A percentile compares a stretch with the other conserved stretches of the same genome.
These are phyloP conservation scores for Corythornis madagascariensis DNA, from an alignment of 2,113 vertebrate genomes.

Conservation along the genomic window DNA sequence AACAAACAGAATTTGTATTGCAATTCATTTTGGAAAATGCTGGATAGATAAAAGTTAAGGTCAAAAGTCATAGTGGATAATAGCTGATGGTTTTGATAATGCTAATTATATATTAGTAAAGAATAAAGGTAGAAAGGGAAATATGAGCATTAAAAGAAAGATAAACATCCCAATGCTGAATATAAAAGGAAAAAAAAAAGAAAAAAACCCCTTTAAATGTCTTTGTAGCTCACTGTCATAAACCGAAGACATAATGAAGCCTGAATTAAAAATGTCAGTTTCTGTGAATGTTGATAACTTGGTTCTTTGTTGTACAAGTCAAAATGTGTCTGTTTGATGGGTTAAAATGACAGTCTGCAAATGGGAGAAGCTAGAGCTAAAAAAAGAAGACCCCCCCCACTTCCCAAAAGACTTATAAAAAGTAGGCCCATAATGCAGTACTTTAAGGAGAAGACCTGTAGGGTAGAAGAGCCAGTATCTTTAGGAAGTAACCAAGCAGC, in stretches of 20 bases:
- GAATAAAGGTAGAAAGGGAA: conserved; percentile 85
- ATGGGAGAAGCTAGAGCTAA: conserved; percentile 78
- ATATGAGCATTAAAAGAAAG: conserved; percentile 80
- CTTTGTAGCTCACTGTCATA: conserved; percentile 82
- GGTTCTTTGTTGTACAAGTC: conserved; percentile 86
- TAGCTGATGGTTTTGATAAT: conserved; percentile 83
- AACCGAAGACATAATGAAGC: conserved; percentile 81
- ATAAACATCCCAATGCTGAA: conserved; percentile 79
- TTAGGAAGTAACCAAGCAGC: conserved; percentile 95
- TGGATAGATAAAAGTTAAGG: conserved; percentile 71
- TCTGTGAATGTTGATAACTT: conserved; percentile 86
- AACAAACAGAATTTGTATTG: conserved; percentile 46
- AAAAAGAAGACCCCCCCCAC: conserved; percentile 69
- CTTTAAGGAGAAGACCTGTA: conserved; percentile 83
- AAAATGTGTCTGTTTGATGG: conserved; percentile 94
- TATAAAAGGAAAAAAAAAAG: conserved; percentile 73
- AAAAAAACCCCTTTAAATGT: conserved; percentile 75
- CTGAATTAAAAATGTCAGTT: conserved; percentile 91
- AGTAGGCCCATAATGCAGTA: conserved; percentile 80
- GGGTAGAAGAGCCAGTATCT: conserved; percentile 87
- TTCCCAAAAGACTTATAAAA: conserved; percentile 75
- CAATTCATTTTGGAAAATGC: conserved; percentile 56
- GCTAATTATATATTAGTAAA: conserved; percentile 81
- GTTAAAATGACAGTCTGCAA: conserved; percentile 88
- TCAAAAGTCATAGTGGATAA: conserved; percentile 78